Percentiles rank a stretch among this genome's conserved stretches.
These are phyloP conservation scores for Hoplostethus mediterraneus DNA, from an alignment of 2,797 vertebrate species.

Conservation along the genomic window DNA sequence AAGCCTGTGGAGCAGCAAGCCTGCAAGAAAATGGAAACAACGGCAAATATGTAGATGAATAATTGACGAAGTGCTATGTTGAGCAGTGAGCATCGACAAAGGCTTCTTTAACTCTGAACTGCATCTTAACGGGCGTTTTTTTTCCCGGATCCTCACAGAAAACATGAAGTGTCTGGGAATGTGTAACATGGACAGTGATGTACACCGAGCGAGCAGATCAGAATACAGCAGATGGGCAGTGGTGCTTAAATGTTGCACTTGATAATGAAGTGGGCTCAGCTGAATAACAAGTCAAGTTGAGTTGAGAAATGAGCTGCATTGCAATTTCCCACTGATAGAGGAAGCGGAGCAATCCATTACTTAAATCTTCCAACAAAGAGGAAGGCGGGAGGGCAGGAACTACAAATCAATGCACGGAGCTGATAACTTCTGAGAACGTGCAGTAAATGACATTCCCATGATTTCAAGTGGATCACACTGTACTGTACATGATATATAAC, in stretches of 20 bases:
- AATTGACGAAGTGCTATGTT: conserved; percentile 49
- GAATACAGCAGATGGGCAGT: conserved; percentile 47
- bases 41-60: conserved; percentile 39
- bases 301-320: conserved; percentile 43
- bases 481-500: too few species aligned
- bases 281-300: conserved; percentile 54
- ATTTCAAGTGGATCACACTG: neutral
- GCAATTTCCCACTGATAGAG: conserved; percentile 2
- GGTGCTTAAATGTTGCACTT: conserved; percentile 43
- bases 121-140: conserved; percentile 47
- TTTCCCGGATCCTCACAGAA: conserved; percentile 20
- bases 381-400: neutral
- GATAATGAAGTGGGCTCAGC: conserved; percentile 59
- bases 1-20: conserved; percentile 10
- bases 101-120: conserved; percentile 13
- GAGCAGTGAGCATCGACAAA: conserved; percentile 32
- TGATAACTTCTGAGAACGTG: neutral
- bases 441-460: neutral
- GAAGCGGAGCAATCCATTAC: neutral
- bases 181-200: conserved; percentile 46
- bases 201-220: conserved; percentile 52
- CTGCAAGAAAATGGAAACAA: conserved; percentile 22
- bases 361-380: neutral
- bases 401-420: conserved; percentile 2
- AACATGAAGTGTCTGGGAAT: conserved; percentile 25